Base-by-base conservation (phyloP, 1,140 invertebrate genomes). In the Zaprionus taronus region DNA sequence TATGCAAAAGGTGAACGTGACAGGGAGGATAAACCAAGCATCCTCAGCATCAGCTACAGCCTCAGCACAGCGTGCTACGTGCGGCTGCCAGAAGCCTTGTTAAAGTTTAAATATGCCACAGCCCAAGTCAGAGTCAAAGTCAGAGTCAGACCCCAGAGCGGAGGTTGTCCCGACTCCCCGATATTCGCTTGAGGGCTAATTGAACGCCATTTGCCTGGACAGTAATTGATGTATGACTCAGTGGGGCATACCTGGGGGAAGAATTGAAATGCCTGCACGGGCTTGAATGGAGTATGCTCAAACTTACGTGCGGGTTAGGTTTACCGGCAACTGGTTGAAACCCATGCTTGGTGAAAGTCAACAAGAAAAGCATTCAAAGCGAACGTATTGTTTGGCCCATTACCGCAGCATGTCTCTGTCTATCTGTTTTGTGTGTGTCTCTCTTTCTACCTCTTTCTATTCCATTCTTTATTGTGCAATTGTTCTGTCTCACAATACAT, bases 201-300 rank as follows among this genome's bases (percentile, higher is more conserved):
- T 89, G 81, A 89, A 89, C 81, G 85, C 85, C 85, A 89, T 89
- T 89, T 90, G 76, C 56, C 76, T 65, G 65, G 81, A 89, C 85
- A 90, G 85, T 89, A 89, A 89, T 89, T 89, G 85, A 89, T 89
- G 85, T 85, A 89, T 75, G 85, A 85, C 36, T 77, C 76, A 72
- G 72, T 55, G 15, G 60, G 53, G 61, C 63, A 34, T 68, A 69
- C 75, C 70, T 74, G 57, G 14, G 62, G 75, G 70, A 57, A 47
- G 26, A 12, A 61, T 55, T 69, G 62, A 61, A 89, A 81, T 90
- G 78, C 79, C 78, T 63, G 73, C 14, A 53, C 28, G 15, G 11
- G 41, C 22, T 14, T 9, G 55, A 20, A 44, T 17, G 41, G 49
- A 69, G 66, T 47, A 51, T 31, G 9, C 20, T 36, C 12, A 12